Conservation (phyloP, 2,888 invertebrate genomes). For the Brenthis ino region DNA sequence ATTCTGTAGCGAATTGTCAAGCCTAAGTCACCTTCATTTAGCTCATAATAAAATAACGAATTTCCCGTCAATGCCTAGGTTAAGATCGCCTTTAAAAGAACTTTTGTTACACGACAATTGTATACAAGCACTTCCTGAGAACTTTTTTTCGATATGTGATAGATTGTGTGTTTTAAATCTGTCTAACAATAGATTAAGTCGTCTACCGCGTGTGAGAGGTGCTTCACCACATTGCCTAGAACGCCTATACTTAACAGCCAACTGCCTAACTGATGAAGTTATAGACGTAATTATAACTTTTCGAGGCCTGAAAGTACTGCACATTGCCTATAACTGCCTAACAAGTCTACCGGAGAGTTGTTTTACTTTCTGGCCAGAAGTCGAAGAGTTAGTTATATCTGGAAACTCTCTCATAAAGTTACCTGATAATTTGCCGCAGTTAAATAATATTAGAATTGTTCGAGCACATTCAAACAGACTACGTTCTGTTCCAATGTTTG, state of each 20-base stretch:
- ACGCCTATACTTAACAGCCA: constrained; percentile 88
- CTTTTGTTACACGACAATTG: constrained; percentile 90
- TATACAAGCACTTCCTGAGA: constrained; percentile 87
- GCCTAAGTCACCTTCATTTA: constrained; percentile 87
- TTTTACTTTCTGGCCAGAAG: constrained; percentile 87
- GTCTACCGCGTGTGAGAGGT: constrained; percentile 85
- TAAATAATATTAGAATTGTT: constrained; percentile 87
- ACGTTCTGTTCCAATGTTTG: constrained; percentile 88
- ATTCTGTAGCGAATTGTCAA: constrained; percentile 88
- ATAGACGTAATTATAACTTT: constrained; percentile 86
- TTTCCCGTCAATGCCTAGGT: constrained; percentile 86
- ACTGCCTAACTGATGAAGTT: constrained; percentile 87
- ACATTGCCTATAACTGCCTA: constrained; percentile 90
- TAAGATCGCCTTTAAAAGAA: constrained; percentile 85
- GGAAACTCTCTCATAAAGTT: constrained; percentile 90
- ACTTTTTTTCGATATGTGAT: constrained; percentile 87
- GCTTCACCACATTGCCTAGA: constrained; percentile 84
- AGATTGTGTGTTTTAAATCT: constrained; percentile 87
- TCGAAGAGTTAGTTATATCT: constrained; percentile 91
- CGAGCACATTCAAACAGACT: constrained; percentile 92
- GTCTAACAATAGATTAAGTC: constrained; percentile 89
- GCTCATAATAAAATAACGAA: constrained; percentile 89
- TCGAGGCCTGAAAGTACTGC: constrained; percentile 85
- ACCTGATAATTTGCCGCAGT: constrained; percentile 88
- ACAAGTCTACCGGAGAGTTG: constrained; percentile 88